Base-by-base conservation (phyloP, 2,888 invertebrate species). In the Trissolcus japonicus region DNA sequence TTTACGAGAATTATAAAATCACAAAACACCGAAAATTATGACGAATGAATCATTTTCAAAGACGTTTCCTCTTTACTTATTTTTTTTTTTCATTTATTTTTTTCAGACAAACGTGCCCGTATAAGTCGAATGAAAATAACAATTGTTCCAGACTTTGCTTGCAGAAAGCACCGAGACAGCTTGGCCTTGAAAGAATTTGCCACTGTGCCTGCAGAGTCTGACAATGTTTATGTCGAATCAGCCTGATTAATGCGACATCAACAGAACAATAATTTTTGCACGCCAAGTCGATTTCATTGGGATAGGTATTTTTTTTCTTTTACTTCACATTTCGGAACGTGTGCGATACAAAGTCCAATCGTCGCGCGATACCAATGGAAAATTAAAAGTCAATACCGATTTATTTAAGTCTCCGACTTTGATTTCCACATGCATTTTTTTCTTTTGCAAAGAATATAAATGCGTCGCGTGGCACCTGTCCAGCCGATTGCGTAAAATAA, bases 401-500 rank as follows among this genome's bases (percentile, higher is more conserved):
- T 46, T 14, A 1, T 16, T 11, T 6, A 16, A n/a, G 14, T 16
- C 56, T 21, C 67, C 46, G 57, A 53, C 66, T 63, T 51, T 1
- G 51, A 51, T 17, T 16, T 46, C 16, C 14, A 46, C 16, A n/a
- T 13, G 46, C 6, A n/a, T 3, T 16, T 46, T 14, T 46, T 46
- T 60, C 71, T 46, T 54, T 68, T 55, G 48, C 29, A 14, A 57
- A 61, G 48, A 35, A 71, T 16, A 46, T 60, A 79, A 72, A 63
- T 53, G 56, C 67, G 65, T 63, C 59, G 62, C 72, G 66, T 80
- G 80, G 80, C 80, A 76, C 71, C 63, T 78, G 78, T 76, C 80
- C 80, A 80, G 78, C 67, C 67, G 63, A 60, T 80, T 80, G 65
- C 76, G 80, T 66, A 71, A 80, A 69, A 40, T 54, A 74, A 69